A percentile compares a stretch with the other conserved stretches of the same genome.
These are phyloP conservation scores for Nipponacmea schrenckii DNA, from an alignment of 2,888 invertebrate genomes.

Conservation along the genomic window DNA sequence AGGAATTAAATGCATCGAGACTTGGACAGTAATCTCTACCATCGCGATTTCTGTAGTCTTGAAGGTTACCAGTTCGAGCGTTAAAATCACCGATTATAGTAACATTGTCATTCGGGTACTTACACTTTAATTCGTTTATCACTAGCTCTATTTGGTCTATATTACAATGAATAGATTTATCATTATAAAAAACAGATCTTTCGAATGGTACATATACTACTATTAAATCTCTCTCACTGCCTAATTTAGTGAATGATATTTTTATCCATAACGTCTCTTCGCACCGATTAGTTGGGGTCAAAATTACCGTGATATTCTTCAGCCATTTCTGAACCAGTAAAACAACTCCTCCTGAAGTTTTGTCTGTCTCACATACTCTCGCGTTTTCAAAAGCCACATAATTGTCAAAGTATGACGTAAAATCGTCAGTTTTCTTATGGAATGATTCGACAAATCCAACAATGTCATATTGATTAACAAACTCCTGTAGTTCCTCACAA, in stretches of 20 bases:
- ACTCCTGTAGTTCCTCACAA: neutral
- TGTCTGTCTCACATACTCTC: neutral
- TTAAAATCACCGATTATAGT: neutral
- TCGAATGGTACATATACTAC: neutral
- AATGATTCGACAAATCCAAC: too few species aligned
- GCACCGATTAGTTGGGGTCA: too few species aligned
- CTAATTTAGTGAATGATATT: neutral
- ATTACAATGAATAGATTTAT: neutral
- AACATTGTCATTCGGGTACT: neutral
- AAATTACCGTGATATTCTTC: too few species aligned
- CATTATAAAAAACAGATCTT: neutral
- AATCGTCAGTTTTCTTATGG: neutral
- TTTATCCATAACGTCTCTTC: neutral
- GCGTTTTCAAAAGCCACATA: neutral
- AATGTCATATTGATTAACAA: neutral
- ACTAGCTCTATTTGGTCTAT: neutral
- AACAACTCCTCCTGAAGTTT: neutral
- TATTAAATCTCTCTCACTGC: neutral
- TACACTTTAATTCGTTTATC: neutral
- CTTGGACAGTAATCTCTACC: neutral
- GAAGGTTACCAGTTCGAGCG: too few species aligned
- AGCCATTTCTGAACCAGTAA: neutral
- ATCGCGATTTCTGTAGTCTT: neutral
- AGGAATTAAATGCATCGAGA: neutral
- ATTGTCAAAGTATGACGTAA: too few species aligned